Base-by-base conservation (phyloP, 2,797 vertebrate species). In the Myotis planiceps region DNA sequence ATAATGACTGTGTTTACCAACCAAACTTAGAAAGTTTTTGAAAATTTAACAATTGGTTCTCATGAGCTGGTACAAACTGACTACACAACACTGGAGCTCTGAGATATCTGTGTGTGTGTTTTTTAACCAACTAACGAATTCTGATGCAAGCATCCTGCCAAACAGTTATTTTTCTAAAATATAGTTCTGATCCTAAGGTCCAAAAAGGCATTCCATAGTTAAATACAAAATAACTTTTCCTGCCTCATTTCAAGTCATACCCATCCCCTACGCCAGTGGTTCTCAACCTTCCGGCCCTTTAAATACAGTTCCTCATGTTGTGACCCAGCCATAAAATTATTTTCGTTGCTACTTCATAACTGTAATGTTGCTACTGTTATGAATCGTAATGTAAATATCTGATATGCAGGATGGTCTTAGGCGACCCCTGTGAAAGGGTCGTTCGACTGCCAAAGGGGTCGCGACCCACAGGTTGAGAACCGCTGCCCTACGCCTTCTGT, bases 91-190 rank as follows among this genome's bases (percentile, higher is more conserved):
- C 66, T 89, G 37, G 34, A 84, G 27, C 47, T 89, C 34, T 66
- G 45, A 75, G 34, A 19, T 90, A 58, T 16, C 58, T 72, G 3
- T 74, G 32, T 14, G 51, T 72, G 5, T 74, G 27, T 92, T 68
- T 92, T 85, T 49, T 53, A 71, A 85, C 34, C 27, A 69, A 68
- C 53, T 42, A 39, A 90, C 49, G 86, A 94, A 71, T 95, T 83
- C 47, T 92, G 47, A 72, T 89, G 29, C 51, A 75, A 75, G 29
- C 71, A 94, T 66, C 72, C 76, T 90, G 58, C 49, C 60, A 79
- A 15, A 23, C n/a, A 80, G 25, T 90, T 92, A 53, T 82, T 92
- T 90, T 96, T 85, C 42, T 79, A 47, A 92, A 92, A 68, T 80
- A 68, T 6, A 83, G 39, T 68, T 82, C 47, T 66, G 49, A 92